Evolutionary conservation across 2,888 invertebrate genomes (phyloP).

Genomic region (Drosophila nr. perissopoda): DNA sequence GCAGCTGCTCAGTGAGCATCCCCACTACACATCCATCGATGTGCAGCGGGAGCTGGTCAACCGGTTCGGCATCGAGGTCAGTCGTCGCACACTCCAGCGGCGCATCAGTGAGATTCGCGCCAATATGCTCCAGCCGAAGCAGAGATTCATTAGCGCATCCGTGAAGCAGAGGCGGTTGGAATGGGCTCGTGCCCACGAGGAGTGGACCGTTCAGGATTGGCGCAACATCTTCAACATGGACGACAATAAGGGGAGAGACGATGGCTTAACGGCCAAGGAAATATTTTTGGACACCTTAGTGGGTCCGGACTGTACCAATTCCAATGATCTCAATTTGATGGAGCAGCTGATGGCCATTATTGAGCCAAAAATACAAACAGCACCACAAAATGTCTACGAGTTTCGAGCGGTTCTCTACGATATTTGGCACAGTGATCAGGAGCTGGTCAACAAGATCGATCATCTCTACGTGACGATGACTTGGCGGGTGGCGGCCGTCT

Average conservation of each 20-base stretch:
- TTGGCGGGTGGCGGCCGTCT: conserved; percentile 50
- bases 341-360: conserved; percentile 67
- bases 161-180: conserved; percentile 37
- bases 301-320: conserved; percentile 49
- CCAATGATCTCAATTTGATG: conserved; percentile 60
- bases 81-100: conserved; percentile 65
- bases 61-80: conserved; percentile 63
- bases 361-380: conserved; percentile 50
- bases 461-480: conserved; percentile 65
- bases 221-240: conserved; percentile 75
- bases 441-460: conserved; percentile 57
- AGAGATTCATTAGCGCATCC: conserved; percentile 12
- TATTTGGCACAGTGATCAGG: conserved; percentile 68
- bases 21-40: conserved; percentile 61
- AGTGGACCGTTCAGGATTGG: conserved; percentile 66
- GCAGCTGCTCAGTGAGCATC: conserved; percentile 49
- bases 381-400: conserved; percentile 56
- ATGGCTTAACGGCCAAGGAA: conserved; percentile 45
- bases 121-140: conserved; percentile 6
- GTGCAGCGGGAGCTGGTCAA: conserved; percentile 51
- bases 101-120: conserved; percentile 65
- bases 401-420: conserved; percentile 61
- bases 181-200: conserved; percentile 61
- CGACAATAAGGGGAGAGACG: conserved; percentile 39
- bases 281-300: conserved; percentile 64